Evolutionary conservation across 2,888 invertebrate genomes (phyloP), one percentile per base, ranked within the genome.

Genomic region (Sesia apiformis): DNA sequence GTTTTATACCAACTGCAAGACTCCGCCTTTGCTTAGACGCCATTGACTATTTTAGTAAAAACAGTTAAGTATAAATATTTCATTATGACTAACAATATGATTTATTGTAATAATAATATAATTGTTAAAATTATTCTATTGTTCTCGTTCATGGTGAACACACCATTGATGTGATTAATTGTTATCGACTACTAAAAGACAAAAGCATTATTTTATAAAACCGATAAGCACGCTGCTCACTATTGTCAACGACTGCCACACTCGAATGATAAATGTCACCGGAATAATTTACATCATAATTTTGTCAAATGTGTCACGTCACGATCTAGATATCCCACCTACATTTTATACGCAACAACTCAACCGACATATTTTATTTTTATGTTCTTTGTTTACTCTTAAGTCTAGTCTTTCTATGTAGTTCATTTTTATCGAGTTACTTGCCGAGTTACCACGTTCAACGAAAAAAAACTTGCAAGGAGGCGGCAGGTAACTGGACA

Each of bases 21-120:
- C 80, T 94, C 41, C 91, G 92, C 57, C 85, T 93, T 8, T 90
- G 93, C 55, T 83, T 94, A 56, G 94, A 94, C 66, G 92, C 93
- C 57, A 90, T 93, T 60, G 92, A 91, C 72, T 91, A 92, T 74
- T 91, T 94, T 64, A 93, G 93, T 64, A 92, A 91, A 81, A 93
- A 92, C 81, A 93, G 94, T 89, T 86, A 78, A 84, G 86, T 81
- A 58, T 60, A 54, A 61, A 58, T 59, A 7, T 23, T 8, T 8
- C 8, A 46, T n/a, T 46, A 41, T 46, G 5, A 3, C 46, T 41
- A 8, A 46, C 46, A 3, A 4, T 8, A 46, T 46, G 23, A 46
- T 5, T 46, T 4, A 46, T 46, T 46, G 4, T 23, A 23, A 8
- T n/a, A 46, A 7, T 8, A 8, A 23, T 46, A 8, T 8, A 4